Evolutionary conservation across 2,113 vertebrate species (phyloP).

Genomic region (Epinephelus moara): DNA sequence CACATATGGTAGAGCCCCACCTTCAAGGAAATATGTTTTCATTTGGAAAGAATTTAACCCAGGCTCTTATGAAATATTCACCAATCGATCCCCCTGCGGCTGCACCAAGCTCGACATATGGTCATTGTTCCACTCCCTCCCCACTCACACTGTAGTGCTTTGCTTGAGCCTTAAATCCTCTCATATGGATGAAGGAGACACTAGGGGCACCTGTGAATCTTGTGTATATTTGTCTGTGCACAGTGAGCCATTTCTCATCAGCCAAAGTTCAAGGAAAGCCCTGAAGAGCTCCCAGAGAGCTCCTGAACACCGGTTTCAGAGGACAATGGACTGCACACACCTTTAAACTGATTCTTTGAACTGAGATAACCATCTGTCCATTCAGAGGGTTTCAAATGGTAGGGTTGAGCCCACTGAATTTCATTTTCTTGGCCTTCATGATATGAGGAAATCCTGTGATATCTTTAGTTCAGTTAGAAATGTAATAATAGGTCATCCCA

Average conservation of each 20-base stretch:
- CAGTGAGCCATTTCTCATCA: conserved; percentile 48
- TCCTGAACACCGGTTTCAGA: conserved; percentile 23
- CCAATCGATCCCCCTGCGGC: conserved; percentile 62
- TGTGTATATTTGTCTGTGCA: conserved; percentile 50
- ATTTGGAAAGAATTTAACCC: conserved; percentile 77
- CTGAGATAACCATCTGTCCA: conserved; percentile 44
- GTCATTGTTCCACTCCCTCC: conserved; percentile 71
- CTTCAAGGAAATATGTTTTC: conserved; percentile 77
- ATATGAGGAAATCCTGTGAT: conserved; percentile 33
- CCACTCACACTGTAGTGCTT: conserved; percentile 34
- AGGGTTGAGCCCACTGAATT: conserved; percentile 25
- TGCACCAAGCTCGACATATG: conserved; percentile 76
- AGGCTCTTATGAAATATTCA: conserved; percentile 78
- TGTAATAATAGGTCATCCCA: conserved; percentile 41
- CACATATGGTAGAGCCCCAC: conserved; percentile 71
- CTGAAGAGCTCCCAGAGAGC: conserved; percentile 32
- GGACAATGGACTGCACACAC: conserved; percentile 45
- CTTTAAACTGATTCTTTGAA: conserved; percentile 43
- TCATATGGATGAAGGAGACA: conserved; percentile 33
- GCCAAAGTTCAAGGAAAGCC: conserved; percentile 48
- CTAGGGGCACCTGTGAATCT: conserved; percentile 35
- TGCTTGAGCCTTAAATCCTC: conserved; percentile 45
- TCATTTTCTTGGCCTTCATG: conserved; percentile 24
- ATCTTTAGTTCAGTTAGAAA: conserved; percentile 21
- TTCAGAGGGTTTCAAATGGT: conserved; percentile 48